Conservation (phyloP, 1,140 invertebrate species). For the Tetramorium simillimum region DNA sequence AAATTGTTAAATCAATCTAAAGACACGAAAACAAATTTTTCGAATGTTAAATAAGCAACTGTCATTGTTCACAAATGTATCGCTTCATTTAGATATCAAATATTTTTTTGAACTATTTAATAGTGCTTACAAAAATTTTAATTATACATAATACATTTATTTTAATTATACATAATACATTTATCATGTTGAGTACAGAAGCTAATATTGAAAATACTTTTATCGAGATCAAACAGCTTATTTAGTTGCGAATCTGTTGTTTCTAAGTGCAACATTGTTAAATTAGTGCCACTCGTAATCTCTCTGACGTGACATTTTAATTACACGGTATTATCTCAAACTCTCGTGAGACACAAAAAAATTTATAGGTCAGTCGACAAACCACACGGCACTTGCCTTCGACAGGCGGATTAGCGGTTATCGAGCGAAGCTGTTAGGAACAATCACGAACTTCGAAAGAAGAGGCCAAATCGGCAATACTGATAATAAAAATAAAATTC, state of each 20-base stretch:
- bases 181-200: neutral
- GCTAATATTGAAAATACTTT: neutral
- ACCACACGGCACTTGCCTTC: conserved; percentile 37
- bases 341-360: conserved; percentile 13
- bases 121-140: neutral
- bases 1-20: neutral
- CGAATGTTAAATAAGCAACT: neutral
- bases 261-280: neutral
- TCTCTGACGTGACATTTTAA: conserved; percentile 10
- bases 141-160: neutral
- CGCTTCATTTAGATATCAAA: neutral
- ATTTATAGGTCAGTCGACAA: conserved; percentile 56
- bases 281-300: neutral
- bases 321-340: conserved; percentile 5
- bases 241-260: neutral
- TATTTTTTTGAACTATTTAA: neutral
- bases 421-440: conserved; percentile 71
- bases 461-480: conserved; percentile 63
- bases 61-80: neutral
- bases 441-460: conserved; percentile 62
- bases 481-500: conserved; percentile 43
- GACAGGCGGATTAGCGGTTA: conserved; percentile 66
- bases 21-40: neutral
- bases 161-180: neutral
- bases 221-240: neutral